phyloP scores from a whole-genome alignment of 2,797 vertebrate genomes.

The Eupleurogrammus muticus region DNA sequence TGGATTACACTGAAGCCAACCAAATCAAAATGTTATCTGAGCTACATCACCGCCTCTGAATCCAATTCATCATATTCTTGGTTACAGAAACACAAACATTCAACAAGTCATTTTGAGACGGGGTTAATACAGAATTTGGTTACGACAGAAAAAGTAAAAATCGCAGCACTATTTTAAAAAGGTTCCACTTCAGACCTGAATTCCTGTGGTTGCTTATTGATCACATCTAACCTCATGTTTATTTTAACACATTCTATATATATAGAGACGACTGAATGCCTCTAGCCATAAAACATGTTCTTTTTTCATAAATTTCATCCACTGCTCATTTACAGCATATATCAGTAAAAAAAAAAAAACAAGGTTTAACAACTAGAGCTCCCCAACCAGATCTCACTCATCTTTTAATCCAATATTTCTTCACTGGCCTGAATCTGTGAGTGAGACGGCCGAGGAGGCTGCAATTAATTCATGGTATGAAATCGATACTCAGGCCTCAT shows the following conservation, averaged over 20 bases:
- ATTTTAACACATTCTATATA: background rate
- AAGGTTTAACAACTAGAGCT: background rate
- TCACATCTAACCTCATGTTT: background rate
- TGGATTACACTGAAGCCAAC: too few species aligned
- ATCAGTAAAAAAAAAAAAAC: background rate
- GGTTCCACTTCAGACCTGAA: too few species aligned
- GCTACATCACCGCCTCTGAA: too few species aligned
- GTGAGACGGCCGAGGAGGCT: background rate
- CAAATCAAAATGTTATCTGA: too few species aligned
- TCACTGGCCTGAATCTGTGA: slow-evolving; percentile 25
- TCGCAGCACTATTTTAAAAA: too few species aligned
- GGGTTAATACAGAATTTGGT: too few species aligned
- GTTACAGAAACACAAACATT: too few species aligned
- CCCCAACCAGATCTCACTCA: slow-evolving; percentile 22
- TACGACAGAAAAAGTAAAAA: too few species aligned
- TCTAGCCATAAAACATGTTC: background rate
- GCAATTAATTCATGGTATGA: slow-evolving; percentile 47
- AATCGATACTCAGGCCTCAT: slow-evolving; percentile 54
- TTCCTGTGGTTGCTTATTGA: too few species aligned
- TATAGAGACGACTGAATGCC: background rate
- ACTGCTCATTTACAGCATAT: slow-evolving; percentile 2
- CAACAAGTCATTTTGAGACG: too few species aligned
- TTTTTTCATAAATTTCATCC: background rate
- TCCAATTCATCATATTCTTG: too few species aligned
- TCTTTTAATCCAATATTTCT: slow-evolving; percentile 30